Evolutionary conservation across 2,888 invertebrate species (phyloP), one percentile per base, ranked within the genome.

Genomic region (Gari tellinella): DNA sequence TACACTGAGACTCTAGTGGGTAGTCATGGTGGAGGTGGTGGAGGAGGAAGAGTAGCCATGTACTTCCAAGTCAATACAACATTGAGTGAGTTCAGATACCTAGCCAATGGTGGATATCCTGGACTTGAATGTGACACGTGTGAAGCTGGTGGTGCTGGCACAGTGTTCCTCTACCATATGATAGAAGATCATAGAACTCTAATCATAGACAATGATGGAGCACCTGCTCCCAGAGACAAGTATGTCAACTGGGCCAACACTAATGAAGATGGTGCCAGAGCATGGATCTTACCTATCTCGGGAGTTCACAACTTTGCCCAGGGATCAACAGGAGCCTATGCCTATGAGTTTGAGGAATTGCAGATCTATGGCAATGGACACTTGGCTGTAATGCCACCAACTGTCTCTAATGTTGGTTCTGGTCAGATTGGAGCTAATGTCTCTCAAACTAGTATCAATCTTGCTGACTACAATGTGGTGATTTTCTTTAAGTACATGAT

Each of bases 401-500:
- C 55, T 17, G 43, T 56, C 21, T 52, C 49, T 14, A 73, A 75
- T 58, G 55, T 52, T n/a, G 41, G 46, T 56, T 64, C 73, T 19
- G 65, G 73, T 48, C 75, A 63, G 5, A 46, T 77, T 0, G 78
- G 72, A 19, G 60, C 76, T 12, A 40, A 68, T 0, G 73, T 65
- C 45, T 45, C 66, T 3, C 65, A 57, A n/a, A 51, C 52, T 5
- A 69, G 56, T 31, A 57, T 73, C 2, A 52, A 68, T 21, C 48
- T 58, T 12, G 51, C 58, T 19, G 31, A 37, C 10, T 80, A 73
- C 48, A 78, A 83, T 60, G 80, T 87, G 14, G 81, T 81, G 0
- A 56, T 88, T 25, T 85, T 85, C 75, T 88, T 87, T 69, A 86
- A 83, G 53, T 86, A 85, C 72, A 88, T 87, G 88, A 88, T 88